A percentile compares a stretch with the other conserved stretches of the same genome.
These are phyloP conservation scores for Halotydeus destructor DNA, from an alignment of 1,140 invertebrate species.

Conservation along the genomic window DNA sequence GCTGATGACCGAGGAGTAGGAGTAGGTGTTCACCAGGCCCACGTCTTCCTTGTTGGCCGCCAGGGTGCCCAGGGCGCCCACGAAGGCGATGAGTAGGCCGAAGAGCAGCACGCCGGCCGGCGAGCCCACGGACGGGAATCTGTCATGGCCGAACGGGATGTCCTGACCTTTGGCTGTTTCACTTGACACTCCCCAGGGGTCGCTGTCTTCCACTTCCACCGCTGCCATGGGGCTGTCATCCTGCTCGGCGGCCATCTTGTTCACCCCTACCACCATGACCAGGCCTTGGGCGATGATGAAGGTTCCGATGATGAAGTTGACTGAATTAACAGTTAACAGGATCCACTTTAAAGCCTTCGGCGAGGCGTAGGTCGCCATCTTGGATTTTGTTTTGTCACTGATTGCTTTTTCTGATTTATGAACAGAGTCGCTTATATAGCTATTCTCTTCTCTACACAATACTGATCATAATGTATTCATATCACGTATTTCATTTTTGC, in stretches of 20 bases:
- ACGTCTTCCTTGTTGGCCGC: background rate
- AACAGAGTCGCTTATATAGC: no score
- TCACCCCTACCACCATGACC: background rate
- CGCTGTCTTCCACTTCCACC: no score
- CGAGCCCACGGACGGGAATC: constrained; percentile 1
- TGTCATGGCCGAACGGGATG: background rate
- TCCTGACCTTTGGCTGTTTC: background rate
- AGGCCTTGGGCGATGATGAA: background rate
- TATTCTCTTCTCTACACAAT: no score
- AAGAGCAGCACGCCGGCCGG: background rate
- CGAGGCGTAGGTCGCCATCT: constrained; percentile 1
- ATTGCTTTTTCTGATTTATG: no score
- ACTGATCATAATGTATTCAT: no score
- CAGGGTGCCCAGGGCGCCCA: background rate
- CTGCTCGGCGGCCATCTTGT: no score
- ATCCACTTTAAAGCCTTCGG: background rate
- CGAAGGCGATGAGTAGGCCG: background rate
- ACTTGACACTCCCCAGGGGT: background rate
- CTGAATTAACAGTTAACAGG: background rate
- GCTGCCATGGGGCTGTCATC: no score
- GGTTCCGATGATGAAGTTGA: background rate
- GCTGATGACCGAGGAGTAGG: background rate
- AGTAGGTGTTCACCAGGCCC: background rate
- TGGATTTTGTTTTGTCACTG: no score
- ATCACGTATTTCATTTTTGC: no score